phyloP scores from a whole-genome alignment of 2,888 invertebrate species.

The Drosophila heteroneura region DNA sequence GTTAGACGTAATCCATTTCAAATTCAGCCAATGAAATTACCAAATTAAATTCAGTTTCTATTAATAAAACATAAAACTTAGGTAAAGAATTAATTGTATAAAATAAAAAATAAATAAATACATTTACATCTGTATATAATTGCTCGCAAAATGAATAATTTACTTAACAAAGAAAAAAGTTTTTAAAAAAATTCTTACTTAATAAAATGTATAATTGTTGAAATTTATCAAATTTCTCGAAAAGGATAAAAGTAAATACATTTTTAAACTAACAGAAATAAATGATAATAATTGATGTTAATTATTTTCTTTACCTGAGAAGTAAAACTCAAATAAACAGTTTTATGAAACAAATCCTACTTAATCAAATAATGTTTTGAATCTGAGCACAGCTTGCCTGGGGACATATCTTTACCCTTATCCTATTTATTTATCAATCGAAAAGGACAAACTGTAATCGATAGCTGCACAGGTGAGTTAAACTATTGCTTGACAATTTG shows the following conservation, averaged over 20 bases:
- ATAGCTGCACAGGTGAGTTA: constrained; percentile 38
- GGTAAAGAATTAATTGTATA: not conserved
- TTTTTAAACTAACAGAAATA: not conserved
- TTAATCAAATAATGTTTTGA: not conserved
- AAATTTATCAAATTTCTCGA: rapidly evolving
- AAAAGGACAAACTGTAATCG: constrained; percentile 43
- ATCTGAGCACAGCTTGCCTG: not conserved
- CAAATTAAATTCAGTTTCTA: not conserved
- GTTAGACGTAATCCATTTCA: not conserved
- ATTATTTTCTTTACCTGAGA: not conserved
- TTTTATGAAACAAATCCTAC: not conserved
- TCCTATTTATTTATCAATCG: constrained; percentile 12
- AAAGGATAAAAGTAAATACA: not conserved
- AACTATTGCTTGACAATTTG: constrained; percentile 29
- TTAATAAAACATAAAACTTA: not conserved
- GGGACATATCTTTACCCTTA: not conserved
- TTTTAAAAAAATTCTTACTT: not conserved
- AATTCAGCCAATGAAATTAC: not conserved
- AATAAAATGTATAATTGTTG: not conserved
- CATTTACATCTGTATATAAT: too few species aligned
- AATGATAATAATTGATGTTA: not conserved
- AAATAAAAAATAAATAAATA: not conserved
- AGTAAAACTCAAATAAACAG: not conserved
- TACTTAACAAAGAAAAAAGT: not conserved
- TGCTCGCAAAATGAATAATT: too few species aligned